Conservation (phyloP, 2,888 invertebrate species). For the Oxyteleia sp. region DNA sequence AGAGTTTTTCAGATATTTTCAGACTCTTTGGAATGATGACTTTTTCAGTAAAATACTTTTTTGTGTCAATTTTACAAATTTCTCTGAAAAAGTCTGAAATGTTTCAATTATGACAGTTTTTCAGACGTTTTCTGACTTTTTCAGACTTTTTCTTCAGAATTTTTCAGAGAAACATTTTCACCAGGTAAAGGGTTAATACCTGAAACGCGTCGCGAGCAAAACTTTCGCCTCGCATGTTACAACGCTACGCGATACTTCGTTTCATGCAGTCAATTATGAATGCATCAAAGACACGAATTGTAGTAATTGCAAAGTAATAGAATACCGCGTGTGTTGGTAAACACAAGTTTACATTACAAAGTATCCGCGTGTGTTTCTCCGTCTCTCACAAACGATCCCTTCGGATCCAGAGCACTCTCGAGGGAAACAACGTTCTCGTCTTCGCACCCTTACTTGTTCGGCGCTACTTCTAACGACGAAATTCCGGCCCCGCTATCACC, state of each 20-base stretch:
- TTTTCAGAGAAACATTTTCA: too few relatives aligned
- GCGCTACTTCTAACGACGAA: conserved; percentile 21
- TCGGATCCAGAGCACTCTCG: conserved; percentile 57
- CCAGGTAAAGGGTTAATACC: too few relatives aligned
- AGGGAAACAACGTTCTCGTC: conserved; percentile 47
- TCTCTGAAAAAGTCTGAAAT: too few relatives aligned
- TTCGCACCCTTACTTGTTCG: conserved; percentile 14
- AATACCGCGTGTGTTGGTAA: conserved; percentile 46
- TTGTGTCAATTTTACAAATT: too few relatives aligned
- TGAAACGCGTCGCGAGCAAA: too few relatives aligned
- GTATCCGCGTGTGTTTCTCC: conserved; percentile 27
- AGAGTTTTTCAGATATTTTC: too few relatives aligned
- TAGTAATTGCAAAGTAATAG: conserved; percentile 55
- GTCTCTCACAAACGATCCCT: conserved; percentile 48
- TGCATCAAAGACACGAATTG: conserved; percentile 55
- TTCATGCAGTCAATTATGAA: conserved; percentile 57
- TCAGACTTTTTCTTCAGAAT: too few relatives aligned
- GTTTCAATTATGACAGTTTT: too few relatives aligned
- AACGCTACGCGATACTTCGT: conserved; percentile 9
- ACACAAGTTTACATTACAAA: conserved; percentile 34
- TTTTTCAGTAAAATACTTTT: too few relatives aligned
- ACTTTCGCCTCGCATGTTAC: conserved; percentile 16
- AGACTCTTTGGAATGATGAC: too few relatives aligned
- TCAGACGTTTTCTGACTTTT: too few relatives aligned
- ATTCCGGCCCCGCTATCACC: conserved; percentile 23